Evolutionary conservation across 2,113 vertebrate species (phyloP).

Genomic region (Oreochromis spilurus): DNA sequence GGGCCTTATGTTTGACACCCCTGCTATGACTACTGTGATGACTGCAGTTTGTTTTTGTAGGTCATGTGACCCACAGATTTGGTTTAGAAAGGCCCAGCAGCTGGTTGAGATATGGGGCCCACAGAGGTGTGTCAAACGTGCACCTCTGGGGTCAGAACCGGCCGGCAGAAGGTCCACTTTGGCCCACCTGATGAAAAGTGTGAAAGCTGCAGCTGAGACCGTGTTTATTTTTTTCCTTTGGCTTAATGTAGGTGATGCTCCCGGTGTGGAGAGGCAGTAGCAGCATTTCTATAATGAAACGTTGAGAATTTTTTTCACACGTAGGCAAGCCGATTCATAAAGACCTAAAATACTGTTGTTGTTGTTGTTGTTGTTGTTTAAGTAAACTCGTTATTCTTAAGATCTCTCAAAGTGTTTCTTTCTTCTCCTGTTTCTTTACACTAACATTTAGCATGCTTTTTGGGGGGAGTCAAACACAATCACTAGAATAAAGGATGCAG

Average conservation of each 20-base stretch:
- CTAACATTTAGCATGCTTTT: neutral
- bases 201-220: neutral
- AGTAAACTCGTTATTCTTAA: neutral
- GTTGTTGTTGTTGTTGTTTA: neutral
- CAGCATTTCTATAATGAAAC: neutral
- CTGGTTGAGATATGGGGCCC: too few species aligned
- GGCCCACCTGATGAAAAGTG: neutral
- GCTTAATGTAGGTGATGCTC: neutral
- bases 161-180: neutral
- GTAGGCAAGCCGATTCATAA: neutral
- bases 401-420: neutral
- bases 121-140: neutral
- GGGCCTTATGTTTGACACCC: neutral
- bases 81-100: neutral
- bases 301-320: neutral
- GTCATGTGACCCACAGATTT: neutral
- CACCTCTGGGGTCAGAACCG: accelerated
- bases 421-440: neutral
- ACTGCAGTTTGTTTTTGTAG: neutral
- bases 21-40: neutral
- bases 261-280: accelerated
- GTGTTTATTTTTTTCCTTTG: neutral
- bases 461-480: accelerated
- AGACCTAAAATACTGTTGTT: neutral
- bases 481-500: neutral